Percentiles rank a stretch among this genome's conserved stretches.
These are phyloP conservation scores for Myotis yumanensis DNA, from an alignment of 2,113 vertebrate genomes.

Conservation along the genomic window DNA sequence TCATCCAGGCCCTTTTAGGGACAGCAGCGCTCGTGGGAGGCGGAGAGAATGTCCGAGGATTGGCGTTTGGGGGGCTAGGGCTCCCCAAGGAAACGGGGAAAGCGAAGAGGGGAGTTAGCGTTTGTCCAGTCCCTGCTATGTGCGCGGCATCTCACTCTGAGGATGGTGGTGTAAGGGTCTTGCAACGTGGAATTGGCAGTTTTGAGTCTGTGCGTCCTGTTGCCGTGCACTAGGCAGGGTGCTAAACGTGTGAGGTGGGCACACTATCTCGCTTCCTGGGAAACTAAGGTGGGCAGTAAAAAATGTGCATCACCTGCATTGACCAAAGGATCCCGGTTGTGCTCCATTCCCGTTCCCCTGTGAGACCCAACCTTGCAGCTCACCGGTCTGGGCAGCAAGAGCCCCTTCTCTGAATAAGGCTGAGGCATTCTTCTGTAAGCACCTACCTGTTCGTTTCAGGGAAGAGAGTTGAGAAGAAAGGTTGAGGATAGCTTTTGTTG, in stretches of 20 bases:
- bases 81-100: no score
- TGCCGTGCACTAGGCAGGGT: not conserved
- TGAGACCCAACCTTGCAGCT: not conserved
- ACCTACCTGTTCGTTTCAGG: not conserved
- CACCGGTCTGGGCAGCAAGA: not conserved
- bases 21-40: not conserved
- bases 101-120: not conserved
- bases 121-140: not conserved
- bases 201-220: not conserved
- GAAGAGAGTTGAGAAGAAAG: not conserved
- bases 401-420: not conserved
- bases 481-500: not conserved
- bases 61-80: not conserved
- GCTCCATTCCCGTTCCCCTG: not conserved
- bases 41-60: not conserved
- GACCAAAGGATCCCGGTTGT: not conserved
- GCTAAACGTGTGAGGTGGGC: not conserved
- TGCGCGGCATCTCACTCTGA: not conserved
- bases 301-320: not conserved
- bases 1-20: not conserved
- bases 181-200: not conserved
- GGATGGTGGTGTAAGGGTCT: not conserved
- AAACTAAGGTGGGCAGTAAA: not conserved
- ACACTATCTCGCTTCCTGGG: not conserved
- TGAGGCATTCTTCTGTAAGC: not conserved